Evolutionary conservation across 2,113 vertebrate genomes (phyloP).

Genomic region (Sterna hirundo): DNA sequence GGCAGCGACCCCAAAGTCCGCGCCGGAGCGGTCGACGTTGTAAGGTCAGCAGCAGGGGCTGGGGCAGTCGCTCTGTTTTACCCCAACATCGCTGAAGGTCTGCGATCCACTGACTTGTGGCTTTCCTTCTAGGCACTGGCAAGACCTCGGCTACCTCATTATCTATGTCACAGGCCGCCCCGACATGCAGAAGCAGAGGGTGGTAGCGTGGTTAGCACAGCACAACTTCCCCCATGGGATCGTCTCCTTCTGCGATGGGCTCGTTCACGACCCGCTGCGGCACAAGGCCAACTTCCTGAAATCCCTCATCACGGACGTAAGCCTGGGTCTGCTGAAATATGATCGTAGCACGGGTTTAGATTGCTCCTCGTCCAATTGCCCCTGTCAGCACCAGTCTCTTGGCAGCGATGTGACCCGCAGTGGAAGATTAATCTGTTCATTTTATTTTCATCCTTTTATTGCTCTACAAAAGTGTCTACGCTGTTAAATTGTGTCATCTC

Average conservation of each 20-base stretch:
- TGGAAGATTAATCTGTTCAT: conserved; percentile 45
- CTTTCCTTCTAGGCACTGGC: conserved; percentile 87
- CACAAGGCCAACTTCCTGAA: conserved; percentile 98
- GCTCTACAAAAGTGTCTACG: background rate
- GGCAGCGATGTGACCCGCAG: background rate
- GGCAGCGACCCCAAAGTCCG: conserved; percentile 98
- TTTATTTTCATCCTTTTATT: conserved; percentile 20
- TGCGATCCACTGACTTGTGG: rapidly evolving
- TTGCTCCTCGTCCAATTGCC: background rate
- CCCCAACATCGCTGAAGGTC: rapidly evolving
- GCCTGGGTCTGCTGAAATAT: background rate
- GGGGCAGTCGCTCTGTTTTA: background rate
- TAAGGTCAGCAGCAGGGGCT: conserved; percentile 79
- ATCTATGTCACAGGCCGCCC: conserved; percentile 97
- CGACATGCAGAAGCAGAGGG: conserved; percentile 99
- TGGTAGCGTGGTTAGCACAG: conserved; percentile 98
- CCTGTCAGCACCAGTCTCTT: conserved; percentile 7
- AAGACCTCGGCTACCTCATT: conserved; percentile 97
- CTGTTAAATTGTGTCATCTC: conserved; percentile 7
- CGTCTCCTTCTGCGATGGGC: conserved; percentile 95
- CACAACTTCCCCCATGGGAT: conserved; percentile 98
- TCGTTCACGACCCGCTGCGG: conserved; percentile 94
- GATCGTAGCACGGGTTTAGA: background rate
- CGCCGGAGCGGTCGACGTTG: conserved; percentile 95
- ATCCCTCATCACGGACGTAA: conserved; percentile 86